Conservation (phyloP, 2,888 invertebrate genomes). For the Ectemnius lituratus region DNA sequence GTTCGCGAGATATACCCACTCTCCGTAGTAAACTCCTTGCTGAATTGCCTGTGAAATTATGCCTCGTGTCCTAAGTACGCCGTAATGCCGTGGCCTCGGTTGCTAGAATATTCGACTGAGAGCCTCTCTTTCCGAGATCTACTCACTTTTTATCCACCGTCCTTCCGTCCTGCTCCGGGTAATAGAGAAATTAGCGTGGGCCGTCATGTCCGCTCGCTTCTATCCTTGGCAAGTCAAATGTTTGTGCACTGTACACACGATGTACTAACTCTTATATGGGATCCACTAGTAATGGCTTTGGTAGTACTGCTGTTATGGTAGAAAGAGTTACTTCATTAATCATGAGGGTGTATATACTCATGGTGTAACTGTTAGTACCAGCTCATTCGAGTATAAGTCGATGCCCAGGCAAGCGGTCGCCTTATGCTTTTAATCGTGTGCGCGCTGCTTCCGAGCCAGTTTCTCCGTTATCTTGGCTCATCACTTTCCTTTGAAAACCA, state of each 20-base stretch:
- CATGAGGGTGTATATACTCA: no score
- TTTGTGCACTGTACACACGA: no score
- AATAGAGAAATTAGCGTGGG: constrained; percentile 6
- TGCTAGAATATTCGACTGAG: constrained; percentile 33
- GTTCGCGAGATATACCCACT: constrained; percentile 43
- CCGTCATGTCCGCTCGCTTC: background rate
- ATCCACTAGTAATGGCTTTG: no score
- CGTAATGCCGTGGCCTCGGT: constrained; percentile 42
- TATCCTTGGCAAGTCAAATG: constrained; percentile 26
- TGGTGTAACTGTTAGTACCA: no score
- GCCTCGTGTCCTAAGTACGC: constrained; percentile 43
- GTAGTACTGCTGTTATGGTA: no score
- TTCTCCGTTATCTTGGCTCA: constrained; percentile 50
- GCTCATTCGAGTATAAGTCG: background rate
- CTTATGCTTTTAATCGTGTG: constrained; percentile 25
- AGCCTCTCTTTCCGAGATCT: constrained; percentile 2
- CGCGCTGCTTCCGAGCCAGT: constrained; percentile 40
- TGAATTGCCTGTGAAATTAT: constrained; percentile 58
- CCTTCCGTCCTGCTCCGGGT: background rate
- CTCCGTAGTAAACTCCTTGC: constrained; percentile 37
- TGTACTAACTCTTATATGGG: no score
- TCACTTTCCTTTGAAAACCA: constrained; percentile 64
- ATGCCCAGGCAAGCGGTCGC: constrained; percentile 11
- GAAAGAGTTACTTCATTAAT: no score
- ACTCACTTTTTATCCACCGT: constrained; percentile 16